Evolutionary conservation across 2,888 invertebrate species (phyloP), one percentile per base, ranked within the genome.

Genomic region (Drosophila colorata): DNA sequence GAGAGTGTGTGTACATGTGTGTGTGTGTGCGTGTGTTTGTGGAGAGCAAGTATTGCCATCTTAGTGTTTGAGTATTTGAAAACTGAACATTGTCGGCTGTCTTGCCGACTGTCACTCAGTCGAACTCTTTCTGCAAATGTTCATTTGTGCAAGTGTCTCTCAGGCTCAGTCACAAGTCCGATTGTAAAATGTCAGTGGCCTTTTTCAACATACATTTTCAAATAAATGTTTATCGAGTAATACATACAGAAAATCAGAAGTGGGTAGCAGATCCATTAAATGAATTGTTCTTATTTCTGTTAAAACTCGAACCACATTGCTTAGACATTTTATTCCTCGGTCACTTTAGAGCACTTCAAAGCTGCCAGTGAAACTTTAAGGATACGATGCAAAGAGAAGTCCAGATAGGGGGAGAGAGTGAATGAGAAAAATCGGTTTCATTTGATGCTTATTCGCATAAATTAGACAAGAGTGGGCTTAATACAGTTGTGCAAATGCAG

Each of bases 61-160:
- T 83, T 83, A 79, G 79, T 61, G 65, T 69, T 78, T 79, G 75
- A 76, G 70, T 71, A 71, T 83, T 74, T 76, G 71, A 77, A 74
- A 83, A 88, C 88, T 77, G 88, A 74, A 87, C 83, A 83, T 87
- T 88, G 88, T 88, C 74, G 84, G 87, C 83, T 83, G 83, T 83
- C 83, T 83, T 83, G 88, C 83, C 87, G 80, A 69, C 80, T 83
- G 83, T 83, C 89, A 83, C 88, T 83, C 89, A 83, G 65, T 63
- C 69, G 58, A 67, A 77, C 70, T 68, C 74, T 88, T 79, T 83
- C 69, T 69, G 73, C 68, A 79, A 78, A 77, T 79, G 78, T 78
- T 74, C 82, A 78, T 78, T 81, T 81, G 65, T 78, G 64, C 78
- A 73, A 81, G 69, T 80, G 78, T 80, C 78, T 78, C 61, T 73